These are phyloP conservation scores for Reinhardtius hippoglossoides DNA, from an alignment of 2,113 vertebrate genomes.

Conservation along the genomic window DNA sequence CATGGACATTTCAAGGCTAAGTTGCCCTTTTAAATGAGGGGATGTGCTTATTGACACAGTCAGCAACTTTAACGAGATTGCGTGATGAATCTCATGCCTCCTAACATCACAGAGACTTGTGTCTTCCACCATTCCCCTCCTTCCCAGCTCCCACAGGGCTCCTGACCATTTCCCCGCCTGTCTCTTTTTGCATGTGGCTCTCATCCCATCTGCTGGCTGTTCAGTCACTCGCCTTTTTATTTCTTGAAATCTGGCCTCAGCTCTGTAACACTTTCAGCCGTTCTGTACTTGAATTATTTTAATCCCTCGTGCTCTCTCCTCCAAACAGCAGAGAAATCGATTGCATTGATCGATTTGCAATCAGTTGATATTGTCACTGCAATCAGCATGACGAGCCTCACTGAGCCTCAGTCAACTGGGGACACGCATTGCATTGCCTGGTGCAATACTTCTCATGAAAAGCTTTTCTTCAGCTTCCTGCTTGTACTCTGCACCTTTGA, in stretches of 20 bases:
- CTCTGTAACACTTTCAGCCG: neutral
- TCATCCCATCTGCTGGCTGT: constrained; percentile 38
- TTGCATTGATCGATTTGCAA: constrained; percentile 34
- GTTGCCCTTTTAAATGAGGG: constrained; percentile 9
- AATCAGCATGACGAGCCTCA: constrained; percentile 8
- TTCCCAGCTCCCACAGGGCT: neutral
- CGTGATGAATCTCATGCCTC: constrained; percentile 1
- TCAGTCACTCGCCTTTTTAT: constrained; percentile 7
- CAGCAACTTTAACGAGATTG: constrained; percentile 16
- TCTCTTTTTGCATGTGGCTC: constrained; percentile 43
- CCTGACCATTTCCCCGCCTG: constrained; percentile 1
- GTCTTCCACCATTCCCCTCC: neutral
- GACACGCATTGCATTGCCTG: neutral
- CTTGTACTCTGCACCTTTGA: neutral
- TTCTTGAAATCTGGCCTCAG: constrained; percentile 17
- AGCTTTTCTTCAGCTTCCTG: constrained; percentile 24
- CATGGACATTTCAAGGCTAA: constrained; percentile 4
- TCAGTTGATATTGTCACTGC: constrained; percentile 29
- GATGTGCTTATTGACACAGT: constrained; percentile 12
- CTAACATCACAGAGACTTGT: constrained; percentile 13
- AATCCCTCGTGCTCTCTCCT: constrained; percentile 9
- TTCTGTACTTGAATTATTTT: constrained; percentile 10
- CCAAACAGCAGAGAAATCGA: constrained; percentile 2
- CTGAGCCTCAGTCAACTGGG: neutral
- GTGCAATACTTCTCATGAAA: constrained; percentile 5